Evolutionary conservation across 2,113 vertebrate species (phyloP), one percentile per base, ranked within the genome.

Genomic region (Channa argus): DNA sequence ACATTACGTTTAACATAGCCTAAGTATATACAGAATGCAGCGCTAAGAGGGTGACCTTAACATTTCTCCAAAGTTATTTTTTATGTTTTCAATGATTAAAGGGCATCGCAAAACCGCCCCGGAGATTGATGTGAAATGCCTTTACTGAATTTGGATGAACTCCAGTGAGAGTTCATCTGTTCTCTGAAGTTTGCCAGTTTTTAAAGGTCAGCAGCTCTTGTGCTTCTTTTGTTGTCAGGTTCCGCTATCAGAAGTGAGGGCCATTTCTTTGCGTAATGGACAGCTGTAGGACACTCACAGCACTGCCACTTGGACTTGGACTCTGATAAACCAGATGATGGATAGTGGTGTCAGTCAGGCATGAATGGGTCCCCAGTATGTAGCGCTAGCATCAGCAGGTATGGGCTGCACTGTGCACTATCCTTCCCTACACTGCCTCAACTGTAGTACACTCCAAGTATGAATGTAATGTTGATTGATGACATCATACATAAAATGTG

Each of bases 311-410:
- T 63, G 71, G 69, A 74, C 77, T 77, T 24, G 64, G 67, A 74
- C 83, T 64, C 44, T 70, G 86, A 86, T 88, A 86, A 85, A 77
- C 15, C 52, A 1, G 46, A 72, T 88, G 85, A 89, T 86, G 82
- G 85, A 90, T 89, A 13, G 75, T 1, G 52, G 81, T 85, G 79
- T 86, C 85, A 82, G 83, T 82, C 78, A 51, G 73, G 64, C 70
- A 53, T 79, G 79, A 82, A 73, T 61, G 59, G 41, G 47, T 6
- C 71, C 49, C 46, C 56, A 70, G 58, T 65, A 60, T 74, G 84
- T 62, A 73, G 36, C 45, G 34, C 63, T 14, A 63, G 69, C 59
- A n/a, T 72, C 80, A 13, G 58, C 74, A 65, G 59, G 49, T 72
- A 8, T 37, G 1, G 14, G 43, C 63, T 50, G 5, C 47, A 11